A percentile compares a stretch with the other conserved stretches of the same genome.
Evolutionary conservation across 92 coral and sea anemone genomes (phyloP).

Genomic region (Epizoanthus scotinus): DNA sequence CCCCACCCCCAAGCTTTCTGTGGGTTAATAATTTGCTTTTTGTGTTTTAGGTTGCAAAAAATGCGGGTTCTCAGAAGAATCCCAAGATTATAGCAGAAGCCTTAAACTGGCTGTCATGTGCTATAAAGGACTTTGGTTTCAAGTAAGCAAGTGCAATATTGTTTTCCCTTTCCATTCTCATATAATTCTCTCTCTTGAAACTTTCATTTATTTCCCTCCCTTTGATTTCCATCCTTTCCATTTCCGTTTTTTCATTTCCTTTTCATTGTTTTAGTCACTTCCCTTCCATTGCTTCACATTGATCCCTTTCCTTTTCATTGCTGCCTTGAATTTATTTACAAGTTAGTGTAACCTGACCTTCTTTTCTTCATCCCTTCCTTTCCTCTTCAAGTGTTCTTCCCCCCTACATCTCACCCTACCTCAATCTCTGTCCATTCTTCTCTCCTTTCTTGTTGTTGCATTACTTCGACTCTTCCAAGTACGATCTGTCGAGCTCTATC

Average conservation of each 20-base stretch:
- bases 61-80: conserved; percentile 92
- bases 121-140: conserved; percentile 89
- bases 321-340: too few relatives aligned
- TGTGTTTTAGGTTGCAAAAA: conserved; percentile 68
- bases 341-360: too few relatives aligned
- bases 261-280: background rate
- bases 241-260: background rate
- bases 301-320: background rate
- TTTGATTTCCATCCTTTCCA: background rate
- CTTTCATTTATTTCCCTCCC: background rate
- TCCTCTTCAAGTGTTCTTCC: background rate
- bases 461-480: too few relatives aligned
- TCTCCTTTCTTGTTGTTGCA: background rate
- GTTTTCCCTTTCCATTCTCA: background rate
- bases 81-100: conserved; percentile 94
- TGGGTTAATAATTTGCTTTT: background rate
- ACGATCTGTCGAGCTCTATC: too few relatives aligned
- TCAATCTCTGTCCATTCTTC: background rate
- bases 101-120: conserved; percentile 86
- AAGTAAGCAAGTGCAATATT: conserved; percentile 62
- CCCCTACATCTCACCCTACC: background rate
- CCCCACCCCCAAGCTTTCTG: too few relatives aligned
- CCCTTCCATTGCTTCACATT: too few relatives aligned
- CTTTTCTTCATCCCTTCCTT: background rate
- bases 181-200: background rate